Conservation (phyloP, 2,113 vertebrate genomes). For the Clinocottus analis region DNA sequence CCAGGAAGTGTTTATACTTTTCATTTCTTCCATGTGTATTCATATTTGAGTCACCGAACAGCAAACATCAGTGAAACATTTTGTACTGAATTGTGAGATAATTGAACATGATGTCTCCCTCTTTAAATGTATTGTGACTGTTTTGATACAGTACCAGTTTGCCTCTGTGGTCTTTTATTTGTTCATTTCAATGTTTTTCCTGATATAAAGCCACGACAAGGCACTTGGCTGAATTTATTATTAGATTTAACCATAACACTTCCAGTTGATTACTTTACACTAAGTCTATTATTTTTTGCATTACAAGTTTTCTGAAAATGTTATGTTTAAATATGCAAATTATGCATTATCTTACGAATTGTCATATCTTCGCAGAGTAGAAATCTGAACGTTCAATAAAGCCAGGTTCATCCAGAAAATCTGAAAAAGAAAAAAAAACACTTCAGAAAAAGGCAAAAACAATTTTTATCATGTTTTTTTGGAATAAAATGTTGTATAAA, state of each 20-base stretch:
- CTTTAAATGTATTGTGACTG: slow-evolving; percentile 64
- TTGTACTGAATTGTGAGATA: slow-evolving; percentile 61
- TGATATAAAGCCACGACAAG: neutral
- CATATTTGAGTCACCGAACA: slow-evolving; percentile 65
- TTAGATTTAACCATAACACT: neutral
- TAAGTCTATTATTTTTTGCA: neutral
- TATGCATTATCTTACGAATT: neutral
- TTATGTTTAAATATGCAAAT: neutral
- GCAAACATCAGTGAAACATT: slow-evolving; percentile 62
- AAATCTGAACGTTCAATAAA: neutral
- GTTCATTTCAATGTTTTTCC: neutral
- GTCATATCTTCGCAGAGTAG: neutral
- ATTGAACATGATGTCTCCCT: slow-evolving; percentile 43
- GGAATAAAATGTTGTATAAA: neutral
- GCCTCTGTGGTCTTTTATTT: slow-evolving; percentile 54
- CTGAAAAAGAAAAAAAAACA: neutral
- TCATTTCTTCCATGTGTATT: slow-evolving; percentile 53
- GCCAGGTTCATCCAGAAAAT: neutral
- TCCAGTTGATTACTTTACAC: neutral
- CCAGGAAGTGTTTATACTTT: slow-evolving; percentile 57
- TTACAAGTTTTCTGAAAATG: neutral
- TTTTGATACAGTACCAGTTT: slow-evolving; percentile 53
- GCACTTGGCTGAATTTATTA: neutral
- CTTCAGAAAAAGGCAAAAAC: neutral
- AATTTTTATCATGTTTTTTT: too few species aligned